Evolutionary conservation across 2,888 invertebrate species (phyloP).

Genomic region (Tridacna crocea): DNA sequence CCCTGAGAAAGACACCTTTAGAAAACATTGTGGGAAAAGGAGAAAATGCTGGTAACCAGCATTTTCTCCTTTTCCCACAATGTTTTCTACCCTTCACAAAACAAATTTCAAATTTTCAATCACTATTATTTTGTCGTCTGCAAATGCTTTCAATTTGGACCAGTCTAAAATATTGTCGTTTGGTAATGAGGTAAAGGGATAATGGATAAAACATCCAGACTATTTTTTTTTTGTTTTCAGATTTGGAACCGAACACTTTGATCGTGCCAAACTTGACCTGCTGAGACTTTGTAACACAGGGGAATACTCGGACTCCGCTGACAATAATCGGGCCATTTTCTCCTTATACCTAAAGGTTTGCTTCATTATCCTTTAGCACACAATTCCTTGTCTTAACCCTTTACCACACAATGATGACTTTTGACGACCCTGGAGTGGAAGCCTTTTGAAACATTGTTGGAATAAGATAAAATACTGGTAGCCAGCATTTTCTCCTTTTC

Average conservation of each 20-base stretch:
- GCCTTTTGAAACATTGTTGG: not conserved
- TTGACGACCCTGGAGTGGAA: not conserved
- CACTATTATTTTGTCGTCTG: too few species aligned
- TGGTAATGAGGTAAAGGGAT: too few species aligned
- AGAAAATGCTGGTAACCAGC: not conserved
- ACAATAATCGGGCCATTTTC: slow-evolving; percentile 65
- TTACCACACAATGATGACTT: not conserved
- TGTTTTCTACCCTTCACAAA: not conserved
- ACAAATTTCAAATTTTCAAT: too few species aligned
- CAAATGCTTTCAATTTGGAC: too few species aligned
- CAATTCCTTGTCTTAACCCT: not conserved
- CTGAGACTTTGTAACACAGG: slow-evolving; percentile 68
- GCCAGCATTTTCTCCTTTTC: not conserved
- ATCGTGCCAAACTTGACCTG: slow-evolving; percentile 66
- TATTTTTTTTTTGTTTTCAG: slow-evolving; percentile 36
- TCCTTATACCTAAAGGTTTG: slow-evolving; percentile 62
- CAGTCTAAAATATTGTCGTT: too few species aligned
- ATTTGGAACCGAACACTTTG: slow-evolving; percentile 54
- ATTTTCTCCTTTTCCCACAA: not conserved
- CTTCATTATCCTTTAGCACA: not conserved
- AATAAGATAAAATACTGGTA: not conserved
- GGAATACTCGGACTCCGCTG: slow-evolving; percentile 34
- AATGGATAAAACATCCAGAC: too few species aligned
- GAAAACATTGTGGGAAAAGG: not conserved
- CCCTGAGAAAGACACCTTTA: too few species aligned